Evolutionary conservation across 2,797 vertebrate species (phyloP).

Genomic region (Hypotaenidia okinawae): DNA sequence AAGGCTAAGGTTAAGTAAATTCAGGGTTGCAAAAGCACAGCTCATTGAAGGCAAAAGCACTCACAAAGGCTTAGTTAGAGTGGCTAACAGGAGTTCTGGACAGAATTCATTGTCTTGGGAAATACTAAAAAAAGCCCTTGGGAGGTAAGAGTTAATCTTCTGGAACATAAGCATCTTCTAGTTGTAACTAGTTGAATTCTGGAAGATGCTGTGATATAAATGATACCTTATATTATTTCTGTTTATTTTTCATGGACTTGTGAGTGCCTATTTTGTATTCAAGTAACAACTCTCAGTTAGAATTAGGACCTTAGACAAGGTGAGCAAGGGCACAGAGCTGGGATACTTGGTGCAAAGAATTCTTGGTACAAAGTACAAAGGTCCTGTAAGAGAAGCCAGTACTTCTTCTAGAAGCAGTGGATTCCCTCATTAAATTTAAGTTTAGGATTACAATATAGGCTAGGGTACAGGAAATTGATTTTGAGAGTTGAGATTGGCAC

Average conservation of each 20-base stretch:
- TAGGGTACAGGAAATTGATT: not conserved
- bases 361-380: not conserved
- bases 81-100: not conserved
- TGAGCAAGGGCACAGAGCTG: not conserved
- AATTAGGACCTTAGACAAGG: not conserved
- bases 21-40: not conserved
- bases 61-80: fast-evolving
- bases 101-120: not conserved
- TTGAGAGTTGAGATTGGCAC: not conserved
- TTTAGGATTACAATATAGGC: not conserved
- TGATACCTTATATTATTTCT: not conserved
- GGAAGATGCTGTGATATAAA: fast-evolving
- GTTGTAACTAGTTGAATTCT: not conserved
- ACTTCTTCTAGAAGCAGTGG: not conserved
- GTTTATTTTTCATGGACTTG: not conserved
- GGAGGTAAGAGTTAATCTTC: not conserved
- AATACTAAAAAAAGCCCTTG: not conserved
- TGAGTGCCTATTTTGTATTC: not conserved
- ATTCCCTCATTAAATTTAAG: not conserved
- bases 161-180: not conserved
- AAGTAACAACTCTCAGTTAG: not conserved
- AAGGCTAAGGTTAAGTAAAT: not conserved
- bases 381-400: not conserved
- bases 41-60: not conserved
- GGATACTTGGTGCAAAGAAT: not conserved